Evolutionary conservation across 2,113 vertebrate genomes (phyloP).

Genomic region (Phocoena phocoena): DNA sequence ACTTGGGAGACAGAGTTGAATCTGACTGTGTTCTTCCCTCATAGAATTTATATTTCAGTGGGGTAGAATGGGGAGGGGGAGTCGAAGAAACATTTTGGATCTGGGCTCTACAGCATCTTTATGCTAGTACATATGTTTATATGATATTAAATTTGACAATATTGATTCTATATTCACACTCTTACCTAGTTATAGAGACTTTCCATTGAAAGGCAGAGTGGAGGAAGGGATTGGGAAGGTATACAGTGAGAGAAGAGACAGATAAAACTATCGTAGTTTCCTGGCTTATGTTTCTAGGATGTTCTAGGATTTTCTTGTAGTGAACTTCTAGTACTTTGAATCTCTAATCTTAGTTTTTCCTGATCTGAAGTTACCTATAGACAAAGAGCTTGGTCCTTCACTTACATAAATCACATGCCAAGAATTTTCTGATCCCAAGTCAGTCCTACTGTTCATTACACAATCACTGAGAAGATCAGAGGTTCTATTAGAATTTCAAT

Average conservation of each 20-base stretch:
- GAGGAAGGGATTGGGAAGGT: fast-evolving
- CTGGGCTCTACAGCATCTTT: neutral
- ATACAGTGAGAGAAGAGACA: neutral
- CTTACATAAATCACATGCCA: neutral
- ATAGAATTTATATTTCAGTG: neutral
- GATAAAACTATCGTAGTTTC: neutral
- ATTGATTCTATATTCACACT: neutral
- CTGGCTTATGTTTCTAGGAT: neutral
- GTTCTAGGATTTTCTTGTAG: neutral
- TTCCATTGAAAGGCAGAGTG: neutral
- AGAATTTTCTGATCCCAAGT: neutral
- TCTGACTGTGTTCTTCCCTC: neutral
- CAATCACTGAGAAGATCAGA: neutral
- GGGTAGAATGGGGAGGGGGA: neutral
- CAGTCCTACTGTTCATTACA: neutral
- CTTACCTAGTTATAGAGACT: neutral
- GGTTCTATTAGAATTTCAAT: neutral
- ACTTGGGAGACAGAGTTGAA: neutral
- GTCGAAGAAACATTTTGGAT: neutral
- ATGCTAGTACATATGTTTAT: neutral
- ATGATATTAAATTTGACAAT: neutral
- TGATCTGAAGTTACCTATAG: neutral
- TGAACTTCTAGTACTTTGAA: neutral
- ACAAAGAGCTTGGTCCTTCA: neutral
- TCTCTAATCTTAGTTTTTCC: neutral